Percentiles rank a stretch among this genome's conserved stretches.
Conservation (phyloP, 1,140 invertebrate genomes). For the Monomorium pharaonis region DNA sequence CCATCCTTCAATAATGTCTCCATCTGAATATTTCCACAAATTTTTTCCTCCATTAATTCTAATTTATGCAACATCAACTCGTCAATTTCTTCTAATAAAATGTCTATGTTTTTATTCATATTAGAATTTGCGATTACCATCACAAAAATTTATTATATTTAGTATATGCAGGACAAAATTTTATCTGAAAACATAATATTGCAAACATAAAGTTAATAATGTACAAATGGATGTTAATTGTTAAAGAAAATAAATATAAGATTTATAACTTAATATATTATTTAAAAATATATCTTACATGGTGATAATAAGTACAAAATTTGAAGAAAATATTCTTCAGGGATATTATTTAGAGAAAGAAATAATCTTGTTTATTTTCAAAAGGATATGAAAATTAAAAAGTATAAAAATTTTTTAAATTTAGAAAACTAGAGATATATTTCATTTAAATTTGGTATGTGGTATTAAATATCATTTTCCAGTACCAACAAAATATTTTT, state of each 20-base stretch:
- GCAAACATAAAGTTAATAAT: not conserved
- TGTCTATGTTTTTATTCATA: constrained; percentile 70
- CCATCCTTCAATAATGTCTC: constrained; percentile 88
- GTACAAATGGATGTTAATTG: not conserved
- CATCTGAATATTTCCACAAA: constrained; percentile 87
- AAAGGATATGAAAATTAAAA: too few relatives aligned
- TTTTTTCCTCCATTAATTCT: constrained; percentile 89
- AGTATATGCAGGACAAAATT: not conserved
- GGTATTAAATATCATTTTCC: too few relatives aligned
- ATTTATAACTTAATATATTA: not conserved
- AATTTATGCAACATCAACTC: constrained; percentile 87
- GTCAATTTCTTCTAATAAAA: constrained; percentile 87
- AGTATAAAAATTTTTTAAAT: too few relatives aligned
- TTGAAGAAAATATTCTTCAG: too few relatives aligned
- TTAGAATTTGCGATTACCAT: not conserved
- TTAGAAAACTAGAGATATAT: too few relatives aligned
- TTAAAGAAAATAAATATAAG: not conserved
- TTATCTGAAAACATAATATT: not conserved
- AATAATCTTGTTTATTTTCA: too few relatives aligned
- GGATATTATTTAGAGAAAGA: too few relatives aligned
- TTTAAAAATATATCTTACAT: not conserved
- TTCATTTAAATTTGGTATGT: too few relatives aligned
- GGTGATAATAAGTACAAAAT: too few relatives aligned
- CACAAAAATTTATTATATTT: not conserved
- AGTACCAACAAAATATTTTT: too few relatives aligned